Conservation (phyloP, 2,113 vertebrate genomes). For the Pluvialis apricaria region DNA sequence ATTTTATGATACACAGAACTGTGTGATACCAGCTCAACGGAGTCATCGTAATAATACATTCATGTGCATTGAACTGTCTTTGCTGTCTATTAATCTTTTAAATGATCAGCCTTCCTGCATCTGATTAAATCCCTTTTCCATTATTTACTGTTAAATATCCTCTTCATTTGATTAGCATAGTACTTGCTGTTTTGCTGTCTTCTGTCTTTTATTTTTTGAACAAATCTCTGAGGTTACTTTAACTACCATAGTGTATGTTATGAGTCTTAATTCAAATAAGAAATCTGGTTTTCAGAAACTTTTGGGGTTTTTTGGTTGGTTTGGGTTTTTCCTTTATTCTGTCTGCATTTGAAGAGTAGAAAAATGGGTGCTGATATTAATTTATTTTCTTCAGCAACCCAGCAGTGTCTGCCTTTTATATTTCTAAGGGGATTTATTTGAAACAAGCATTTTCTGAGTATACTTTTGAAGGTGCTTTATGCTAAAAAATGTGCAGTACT, state of each 20-base stretch:
- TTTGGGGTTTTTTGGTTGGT: neutral
- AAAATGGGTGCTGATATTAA: conserved; percentile 4
- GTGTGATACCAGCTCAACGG: neutral
- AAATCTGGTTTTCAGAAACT: conserved; percentile 6
- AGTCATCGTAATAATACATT: neutral
- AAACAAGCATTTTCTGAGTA: neutral
- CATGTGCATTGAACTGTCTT: neutral
- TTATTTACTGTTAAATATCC: conserved; percentile 40
- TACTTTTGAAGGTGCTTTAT: neutral
- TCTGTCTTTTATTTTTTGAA: conserved; percentile 27
- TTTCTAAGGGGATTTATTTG: conserved; percentile 13
- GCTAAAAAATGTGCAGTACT: neutral
- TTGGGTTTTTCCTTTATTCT: conserved; percentile 1
- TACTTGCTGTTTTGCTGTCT: neutral
- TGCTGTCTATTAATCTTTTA: conserved; percentile 21
- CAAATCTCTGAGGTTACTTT: neutral
- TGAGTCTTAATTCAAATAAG: conserved; percentile 4
- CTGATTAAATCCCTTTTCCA: neutral
- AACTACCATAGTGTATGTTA: neutral
- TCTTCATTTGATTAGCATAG: neutral
- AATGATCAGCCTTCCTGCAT: neutral
- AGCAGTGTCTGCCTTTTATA: neutral
- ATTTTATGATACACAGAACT: neutral
- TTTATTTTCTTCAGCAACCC: conserved; percentile 5
- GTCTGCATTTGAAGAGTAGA: neutral